Evolutionary conservation across 2,797 vertebrate genomes (phyloP).

Genomic region (Borostomias antarcticus): DNA sequence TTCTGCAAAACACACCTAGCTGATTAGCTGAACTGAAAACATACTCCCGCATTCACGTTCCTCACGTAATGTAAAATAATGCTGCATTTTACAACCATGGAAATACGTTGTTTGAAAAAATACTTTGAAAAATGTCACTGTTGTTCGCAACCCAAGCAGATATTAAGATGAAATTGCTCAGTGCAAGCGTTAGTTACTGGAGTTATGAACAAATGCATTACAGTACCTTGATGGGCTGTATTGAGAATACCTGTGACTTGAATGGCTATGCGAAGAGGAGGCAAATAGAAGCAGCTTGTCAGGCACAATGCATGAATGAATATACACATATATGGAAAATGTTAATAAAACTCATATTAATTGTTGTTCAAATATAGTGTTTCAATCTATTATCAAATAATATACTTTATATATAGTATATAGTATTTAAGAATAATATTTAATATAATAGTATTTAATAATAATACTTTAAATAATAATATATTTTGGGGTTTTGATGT

Average conservation of each 20-base stretch:
- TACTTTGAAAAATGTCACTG: neutral
- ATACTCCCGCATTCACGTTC: neutral
- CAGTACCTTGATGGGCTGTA: constrained; percentile 60
- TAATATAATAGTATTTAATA: no score
- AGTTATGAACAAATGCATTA: constrained; percentile 49
- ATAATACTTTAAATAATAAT: no score
- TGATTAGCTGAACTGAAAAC: constrained; percentile 5
- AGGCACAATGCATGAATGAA: constrained; percentile 56
- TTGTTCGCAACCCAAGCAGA: neutral
- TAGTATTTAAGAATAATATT: no score
- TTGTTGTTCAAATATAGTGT: no score
- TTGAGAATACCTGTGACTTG: constrained; percentile 62
- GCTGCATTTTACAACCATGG: constrained; percentile 5
- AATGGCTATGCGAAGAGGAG: constrained; percentile 74
- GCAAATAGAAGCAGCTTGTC: constrained; percentile 76
- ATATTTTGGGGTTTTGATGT: no score
- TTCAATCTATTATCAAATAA: no score
- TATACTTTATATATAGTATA: no score
- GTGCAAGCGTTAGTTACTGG: constrained; percentile 43
- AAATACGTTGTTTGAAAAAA: neutral
- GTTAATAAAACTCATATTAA: constrained; percentile 1
- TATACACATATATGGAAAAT: constrained; percentile 14
- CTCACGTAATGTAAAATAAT: no score
- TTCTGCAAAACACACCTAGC: constrained; percentile 75
- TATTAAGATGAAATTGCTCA: neutral